Percentiles rank a stretch among this genome's conserved stretches.
Evolutionary conservation across 2,113 vertebrate species (phyloP).

Genomic region (Vireo altiloquus): DNA sequence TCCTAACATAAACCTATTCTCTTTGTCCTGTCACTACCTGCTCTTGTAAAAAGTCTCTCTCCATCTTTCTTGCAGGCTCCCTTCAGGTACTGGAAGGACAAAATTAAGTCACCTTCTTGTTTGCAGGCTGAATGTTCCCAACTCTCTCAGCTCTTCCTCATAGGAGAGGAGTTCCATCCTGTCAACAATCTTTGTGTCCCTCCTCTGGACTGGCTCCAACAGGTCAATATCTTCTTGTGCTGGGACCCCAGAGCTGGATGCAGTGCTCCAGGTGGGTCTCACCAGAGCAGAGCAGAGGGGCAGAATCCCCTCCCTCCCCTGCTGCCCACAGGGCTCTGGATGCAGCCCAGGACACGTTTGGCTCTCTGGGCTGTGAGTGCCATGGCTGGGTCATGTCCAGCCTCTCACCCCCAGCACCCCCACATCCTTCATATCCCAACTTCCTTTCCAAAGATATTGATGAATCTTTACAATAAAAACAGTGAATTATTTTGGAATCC

Average conservation of each 20-base stretch:
- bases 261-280: neutral
- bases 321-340: neutral
- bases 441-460: neutral
- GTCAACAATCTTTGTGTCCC: neutral
- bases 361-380: neutral
- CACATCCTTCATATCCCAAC: neutral
- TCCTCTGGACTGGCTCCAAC: neutral
- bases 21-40: neutral
- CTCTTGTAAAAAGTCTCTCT: neutral
- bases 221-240: neutral
- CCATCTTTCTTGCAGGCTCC: neutral
- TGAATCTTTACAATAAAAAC: neutral
- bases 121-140: neutral
- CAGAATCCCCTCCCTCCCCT: neutral
- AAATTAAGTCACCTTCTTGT: neutral
- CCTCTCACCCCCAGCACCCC: neutral
- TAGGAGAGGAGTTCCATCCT: neutral
- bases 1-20: neutral
- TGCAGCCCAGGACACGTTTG: neutral
- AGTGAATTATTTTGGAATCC: neutral
- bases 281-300: neutral
- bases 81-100: neutral
- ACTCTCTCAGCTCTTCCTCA: neutral
- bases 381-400: neutral
- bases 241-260: neutral